Percentiles rank a stretch among this genome's conserved stretches.
These are phyloP conservation scores for Apamea sordens DNA, from an alignment of 2,888 invertebrate species.

Conservation along the genomic window DNA sequence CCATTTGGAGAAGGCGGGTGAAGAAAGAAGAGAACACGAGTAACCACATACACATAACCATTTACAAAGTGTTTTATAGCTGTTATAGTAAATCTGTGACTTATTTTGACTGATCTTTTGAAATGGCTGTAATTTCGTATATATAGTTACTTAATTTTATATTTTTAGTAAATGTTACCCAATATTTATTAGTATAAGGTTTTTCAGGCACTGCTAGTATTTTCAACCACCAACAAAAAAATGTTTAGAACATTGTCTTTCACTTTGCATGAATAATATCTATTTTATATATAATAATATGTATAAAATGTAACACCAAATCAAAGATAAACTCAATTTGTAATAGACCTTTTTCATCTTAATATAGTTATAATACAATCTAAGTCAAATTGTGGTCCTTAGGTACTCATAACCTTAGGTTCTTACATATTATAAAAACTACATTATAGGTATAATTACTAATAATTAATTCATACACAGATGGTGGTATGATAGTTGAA, in stretches of 20 bases:
- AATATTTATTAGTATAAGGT: background rate
- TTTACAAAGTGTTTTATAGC: slow-evolving; percentile 3
- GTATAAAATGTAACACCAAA: slow-evolving; percentile 2
- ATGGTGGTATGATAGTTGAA: slow-evolving; percentile 44
- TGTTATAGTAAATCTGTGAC: slow-evolving; percentile 8
- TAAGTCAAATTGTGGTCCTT: slow-evolving; percentile 14
- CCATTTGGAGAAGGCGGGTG: background rate
- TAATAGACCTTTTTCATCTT: slow-evolving; percentile 19
- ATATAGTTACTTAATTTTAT: background rate
- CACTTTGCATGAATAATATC: background rate
- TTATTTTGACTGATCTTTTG: slow-evolving; percentile 44
- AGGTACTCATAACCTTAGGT: background rate
- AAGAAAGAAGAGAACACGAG: slow-evolving; percentile 19
- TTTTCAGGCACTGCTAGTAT: slow-evolving; percentile 2
- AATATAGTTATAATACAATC: background rate
- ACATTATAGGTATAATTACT: background rate
- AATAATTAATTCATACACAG: background rate
- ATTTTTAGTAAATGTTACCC: background rate
- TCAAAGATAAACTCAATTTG: background rate
- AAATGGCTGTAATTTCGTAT: slow-evolving; percentile 31
- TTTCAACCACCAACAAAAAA: background rate
- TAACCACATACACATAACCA: slow-evolving; percentile 1
- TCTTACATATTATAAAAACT: slow-evolving; percentile 15
- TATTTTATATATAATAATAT: background rate
- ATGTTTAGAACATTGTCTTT: background rate